phyloP scores from a whole-genome alignment of 2,113 vertebrate genomes.

The Athene noctua region DNA sequence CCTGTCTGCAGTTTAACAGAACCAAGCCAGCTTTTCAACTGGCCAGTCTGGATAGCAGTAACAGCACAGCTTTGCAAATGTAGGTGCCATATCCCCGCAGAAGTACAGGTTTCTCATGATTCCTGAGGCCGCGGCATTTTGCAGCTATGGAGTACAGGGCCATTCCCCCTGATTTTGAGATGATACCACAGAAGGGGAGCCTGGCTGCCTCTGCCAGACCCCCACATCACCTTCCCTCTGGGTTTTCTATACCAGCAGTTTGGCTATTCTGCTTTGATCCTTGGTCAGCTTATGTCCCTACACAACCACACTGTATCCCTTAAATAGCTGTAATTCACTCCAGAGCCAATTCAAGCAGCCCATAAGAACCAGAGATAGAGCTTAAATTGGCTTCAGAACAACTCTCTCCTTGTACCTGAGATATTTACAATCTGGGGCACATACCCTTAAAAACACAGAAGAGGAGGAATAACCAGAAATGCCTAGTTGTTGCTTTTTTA shows the following conservation, averaged over 20 bases:
- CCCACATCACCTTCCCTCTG: not conserved
- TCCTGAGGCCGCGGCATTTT: not conserved
- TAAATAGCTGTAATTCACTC: not conserved
- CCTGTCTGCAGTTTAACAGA: not conserved
- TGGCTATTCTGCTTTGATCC: not conserved
- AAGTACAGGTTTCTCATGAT: not conserved
- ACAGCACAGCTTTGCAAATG: not conserved
- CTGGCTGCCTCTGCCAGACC: not conserved
- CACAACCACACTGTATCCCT: not conserved
- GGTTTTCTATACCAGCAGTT: not conserved
- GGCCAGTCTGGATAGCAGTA: not conserved
- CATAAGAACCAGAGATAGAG: not conserved
- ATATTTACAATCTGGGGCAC: not conserved
- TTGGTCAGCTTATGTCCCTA: not conserved
- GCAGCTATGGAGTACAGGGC: not conserved
- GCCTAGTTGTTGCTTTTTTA: not conserved
- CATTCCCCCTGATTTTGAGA: not conserved
- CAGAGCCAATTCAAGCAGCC: not conserved
- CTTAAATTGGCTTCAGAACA: not conserved
- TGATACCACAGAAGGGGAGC: not conserved
- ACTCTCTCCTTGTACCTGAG: not conserved
- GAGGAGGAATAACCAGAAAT: not conserved
- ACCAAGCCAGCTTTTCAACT: not conserved
- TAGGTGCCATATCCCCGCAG: not conserved
- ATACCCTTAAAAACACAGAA: not conserved